Evolutionary conservation across 1,140 invertebrate species (phyloP).

Genomic region (Zeugodacus cucurbitae): DNA sequence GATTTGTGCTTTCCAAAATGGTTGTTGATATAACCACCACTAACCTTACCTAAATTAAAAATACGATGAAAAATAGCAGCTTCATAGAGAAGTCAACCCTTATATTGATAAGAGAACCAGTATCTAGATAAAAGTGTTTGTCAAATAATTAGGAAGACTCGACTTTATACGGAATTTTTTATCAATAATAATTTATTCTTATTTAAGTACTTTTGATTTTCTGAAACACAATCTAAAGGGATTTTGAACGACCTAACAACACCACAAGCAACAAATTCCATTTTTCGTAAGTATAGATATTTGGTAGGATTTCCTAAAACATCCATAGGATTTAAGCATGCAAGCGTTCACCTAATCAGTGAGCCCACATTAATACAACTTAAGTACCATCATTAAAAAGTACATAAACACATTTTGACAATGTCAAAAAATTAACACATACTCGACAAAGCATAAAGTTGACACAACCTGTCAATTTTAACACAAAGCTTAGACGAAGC

Average conservation of each 20-base stretch:
- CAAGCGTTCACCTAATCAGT: background rate
- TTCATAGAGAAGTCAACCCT: background rate
- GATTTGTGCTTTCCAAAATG: too few relatives aligned
- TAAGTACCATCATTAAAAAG: background rate
- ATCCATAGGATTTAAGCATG: too few relatives aligned
- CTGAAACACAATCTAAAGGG: background rate
- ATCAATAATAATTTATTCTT: background rate
- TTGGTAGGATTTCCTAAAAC: too few relatives aligned
- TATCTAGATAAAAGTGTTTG: background rate
- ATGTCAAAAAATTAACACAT: slow-evolving; percentile 7
- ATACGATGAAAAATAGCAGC: too few relatives aligned
- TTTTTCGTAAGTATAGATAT: background rate
- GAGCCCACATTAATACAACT: background rate
- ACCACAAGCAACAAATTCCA: background rate
- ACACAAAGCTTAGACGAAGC: background rate
- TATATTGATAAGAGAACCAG: background rate
- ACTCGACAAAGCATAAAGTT: background rate
- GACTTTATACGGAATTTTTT: background rate
- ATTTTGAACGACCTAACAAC: background rate
- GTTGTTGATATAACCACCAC: too few relatives aligned
- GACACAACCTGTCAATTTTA: slow-evolving; percentile 16
- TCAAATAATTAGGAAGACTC: background rate
- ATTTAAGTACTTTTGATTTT: background rate
- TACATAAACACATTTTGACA: slow-evolving; percentile 6
- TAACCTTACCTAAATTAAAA: too few relatives aligned